phyloP scores from a whole-genome alignment of 2,113 vertebrate species.

The Lathamus discolor region DNA sequence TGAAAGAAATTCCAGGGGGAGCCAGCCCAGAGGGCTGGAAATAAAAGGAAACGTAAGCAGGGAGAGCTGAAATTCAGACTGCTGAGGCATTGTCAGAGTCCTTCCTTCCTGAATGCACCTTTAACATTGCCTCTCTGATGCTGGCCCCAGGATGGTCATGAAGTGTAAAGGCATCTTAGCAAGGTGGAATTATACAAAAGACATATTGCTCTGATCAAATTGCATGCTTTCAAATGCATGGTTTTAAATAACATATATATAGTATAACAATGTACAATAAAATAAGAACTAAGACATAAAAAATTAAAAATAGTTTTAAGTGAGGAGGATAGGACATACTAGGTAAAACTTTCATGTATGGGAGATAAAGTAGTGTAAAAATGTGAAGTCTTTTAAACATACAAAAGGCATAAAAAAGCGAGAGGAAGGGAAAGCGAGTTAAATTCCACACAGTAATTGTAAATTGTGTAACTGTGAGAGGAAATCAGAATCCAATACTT shows the following conservation, averaged over 20 bases:
- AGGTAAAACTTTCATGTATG: accelerated
- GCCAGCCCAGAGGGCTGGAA: not conserved
- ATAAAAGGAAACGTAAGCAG: not conserved
- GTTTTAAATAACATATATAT: not conserved
- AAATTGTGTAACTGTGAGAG: not conserved
- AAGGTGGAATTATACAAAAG: not conserved
- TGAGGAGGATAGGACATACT: not conserved
- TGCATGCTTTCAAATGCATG: not conserved
- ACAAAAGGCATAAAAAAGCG: not conserved
- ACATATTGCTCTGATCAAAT: not conserved
- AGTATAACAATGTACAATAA: not conserved
- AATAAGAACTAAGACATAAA: not conserved
- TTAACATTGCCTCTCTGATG: not conserved
- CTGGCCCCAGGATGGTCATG: accelerated
- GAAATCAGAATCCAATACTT: not conserved
- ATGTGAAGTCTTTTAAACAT: not conserved
- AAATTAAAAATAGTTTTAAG: not conserved
- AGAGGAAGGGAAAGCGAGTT: not conserved
- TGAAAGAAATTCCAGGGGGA: not conserved
- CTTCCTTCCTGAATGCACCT: not conserved
- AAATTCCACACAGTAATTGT: not conserved
- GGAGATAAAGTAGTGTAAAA: not conserved
- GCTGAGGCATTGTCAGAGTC: not conserved
- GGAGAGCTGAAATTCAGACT: not conserved
- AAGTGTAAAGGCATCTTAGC: not conserved